phyloP scores from a whole-genome alignment of 30 jellyfish, hydroid and myxozoan species.

The Hydractinia symbiolongicarpus region DNA sequence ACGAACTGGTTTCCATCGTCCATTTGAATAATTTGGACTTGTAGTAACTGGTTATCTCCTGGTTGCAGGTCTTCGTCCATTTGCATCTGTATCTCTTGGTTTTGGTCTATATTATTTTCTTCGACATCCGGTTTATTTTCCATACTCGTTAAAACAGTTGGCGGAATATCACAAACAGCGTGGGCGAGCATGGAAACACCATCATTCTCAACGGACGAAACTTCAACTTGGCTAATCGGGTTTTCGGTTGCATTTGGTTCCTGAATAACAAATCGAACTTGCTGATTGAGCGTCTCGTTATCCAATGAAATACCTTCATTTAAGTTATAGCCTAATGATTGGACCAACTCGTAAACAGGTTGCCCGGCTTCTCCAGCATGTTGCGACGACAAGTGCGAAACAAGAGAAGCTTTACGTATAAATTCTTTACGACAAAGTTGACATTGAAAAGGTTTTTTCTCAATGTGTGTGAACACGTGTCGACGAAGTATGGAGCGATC shows the following conservation, averaged over 20 bases:
- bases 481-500: slow-evolving; percentile 21
- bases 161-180: background rate
- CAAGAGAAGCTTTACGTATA: slow-evolving; percentile 33
- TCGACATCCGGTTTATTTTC: background rate
- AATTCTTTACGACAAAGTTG: slow-evolving; percentile 21
- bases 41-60: slow-evolving; percentile 36
- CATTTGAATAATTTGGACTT: slow-evolving; percentile 36
- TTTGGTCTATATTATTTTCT: background rate
- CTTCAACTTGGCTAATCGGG: slow-evolving; percentile 13
- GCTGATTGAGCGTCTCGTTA: slow-evolving; percentile 6
- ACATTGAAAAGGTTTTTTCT: slow-evolving; percentile 36
- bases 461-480: slow-evolving; percentile 18
- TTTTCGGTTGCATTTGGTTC: background rate
- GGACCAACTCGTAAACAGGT: slow-evolving; percentile 27
- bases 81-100: background rate
- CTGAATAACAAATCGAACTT: slow-evolving; percentile 30
- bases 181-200: slow-evolving; percentile 11
- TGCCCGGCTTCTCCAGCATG: slow-evolving; percentile 18
- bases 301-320: slow-evolving; percentile 27
- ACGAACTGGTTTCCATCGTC: slow-evolving; percentile 41
- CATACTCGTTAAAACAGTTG: background rate
- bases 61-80: slow-evolving; percentile 26
- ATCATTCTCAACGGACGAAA: slow-evolving; percentile 9
- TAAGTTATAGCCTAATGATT: slow-evolving; percentile 12
- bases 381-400: slow-evolving; percentile 31